Percentiles rank a stretch among this genome's conserved stretches.
phyloP scores from a whole-genome alignment of 1,140 invertebrate species.

The Ips typographus region DNA sequence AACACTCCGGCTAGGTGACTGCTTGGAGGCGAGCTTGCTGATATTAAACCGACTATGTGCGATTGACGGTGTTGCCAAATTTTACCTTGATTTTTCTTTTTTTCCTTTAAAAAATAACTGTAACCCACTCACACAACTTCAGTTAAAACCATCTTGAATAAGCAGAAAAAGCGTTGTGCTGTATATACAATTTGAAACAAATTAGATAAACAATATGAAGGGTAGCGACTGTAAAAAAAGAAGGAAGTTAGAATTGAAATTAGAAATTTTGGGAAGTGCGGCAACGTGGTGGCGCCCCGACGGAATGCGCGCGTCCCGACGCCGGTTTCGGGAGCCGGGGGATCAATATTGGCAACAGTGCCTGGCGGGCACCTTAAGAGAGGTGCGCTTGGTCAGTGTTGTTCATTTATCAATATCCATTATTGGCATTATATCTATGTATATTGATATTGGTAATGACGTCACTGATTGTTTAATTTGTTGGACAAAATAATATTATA shows the following conservation, averaged over 20 bases:
- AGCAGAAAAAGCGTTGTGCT: too few species aligned
- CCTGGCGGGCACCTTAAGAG: constrained; percentile 34
- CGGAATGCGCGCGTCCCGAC: constrained; percentile 29
- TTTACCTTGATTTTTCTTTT: background rate
- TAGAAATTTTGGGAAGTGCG: background rate
- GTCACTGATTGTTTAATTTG: too few species aligned
- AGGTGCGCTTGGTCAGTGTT: constrained; percentile 35
- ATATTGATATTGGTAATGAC: too few species aligned
- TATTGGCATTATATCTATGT: too few species aligned
- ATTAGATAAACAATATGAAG: too few species aligned
- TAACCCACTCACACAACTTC: too few species aligned
- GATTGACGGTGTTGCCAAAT: background rate
- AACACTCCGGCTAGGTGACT: constrained; percentile 20
- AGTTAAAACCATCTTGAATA: too few species aligned
- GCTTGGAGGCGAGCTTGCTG: constrained; percentile 15
- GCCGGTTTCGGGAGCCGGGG: constrained; percentile 11
- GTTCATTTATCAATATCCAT: background rate
- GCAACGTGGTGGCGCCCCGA: constrained; percentile 22
- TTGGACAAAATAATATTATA: too few species aligned
- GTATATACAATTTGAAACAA: too few species aligned
- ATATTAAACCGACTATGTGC: constrained; percentile 4
- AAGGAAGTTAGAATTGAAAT: background rate
- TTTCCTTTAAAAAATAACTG: too few species aligned
- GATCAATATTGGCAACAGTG: constrained; percentile 48
- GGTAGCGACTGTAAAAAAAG: background rate